Evolutionary conservation across 1,140 invertebrate species (phyloP).

Genomic region (Drosophila paulistorum): DNA sequence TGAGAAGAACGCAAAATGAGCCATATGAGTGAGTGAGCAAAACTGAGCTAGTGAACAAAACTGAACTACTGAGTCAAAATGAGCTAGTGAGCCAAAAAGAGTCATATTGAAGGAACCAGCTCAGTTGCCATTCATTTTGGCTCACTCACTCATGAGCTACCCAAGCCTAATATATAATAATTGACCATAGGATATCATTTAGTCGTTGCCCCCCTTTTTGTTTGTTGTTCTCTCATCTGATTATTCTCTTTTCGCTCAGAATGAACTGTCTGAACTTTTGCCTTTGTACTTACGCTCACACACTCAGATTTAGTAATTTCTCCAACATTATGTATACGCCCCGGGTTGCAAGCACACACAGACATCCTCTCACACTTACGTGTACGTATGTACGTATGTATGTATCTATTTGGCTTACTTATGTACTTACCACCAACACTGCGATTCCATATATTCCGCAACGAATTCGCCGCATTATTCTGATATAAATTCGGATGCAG

Average conservation of each 20-base stretch:
- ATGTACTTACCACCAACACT: conserved; percentile 82
- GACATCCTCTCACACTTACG: background rate
- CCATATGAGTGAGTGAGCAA: too few relatives aligned
- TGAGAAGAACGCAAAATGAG: too few relatives aligned
- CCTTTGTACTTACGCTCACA: conserved; percentile 14
- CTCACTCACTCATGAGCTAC: too few relatives aligned
- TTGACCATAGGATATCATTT: background rate
- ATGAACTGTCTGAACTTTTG: conserved; percentile 20
- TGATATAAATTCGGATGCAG: conserved; percentile 83
- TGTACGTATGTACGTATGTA: background rate
- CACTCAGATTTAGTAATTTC: conserved; percentile 26
- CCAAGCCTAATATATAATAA: too few relatives aligned
- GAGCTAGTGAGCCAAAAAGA: too few relatives aligned
- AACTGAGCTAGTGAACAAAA: too few relatives aligned
- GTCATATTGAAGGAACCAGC: too few relatives aligned
- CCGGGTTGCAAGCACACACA: background rate
- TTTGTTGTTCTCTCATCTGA: background rate
- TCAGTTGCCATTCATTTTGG: too few relatives aligned
- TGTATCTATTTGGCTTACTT: background rate
- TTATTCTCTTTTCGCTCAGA: background rate
- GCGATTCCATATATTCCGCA: conserved; percentile 83
- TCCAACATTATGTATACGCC: conserved; percentile 42
- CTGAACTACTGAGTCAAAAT: too few relatives aligned
- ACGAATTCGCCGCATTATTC: conserved; percentile 79
- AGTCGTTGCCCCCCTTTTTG: background rate